Base-by-base conservation (phyloP, 2,888 invertebrate genomes). In the Frankliniella intonsa region DNA sequence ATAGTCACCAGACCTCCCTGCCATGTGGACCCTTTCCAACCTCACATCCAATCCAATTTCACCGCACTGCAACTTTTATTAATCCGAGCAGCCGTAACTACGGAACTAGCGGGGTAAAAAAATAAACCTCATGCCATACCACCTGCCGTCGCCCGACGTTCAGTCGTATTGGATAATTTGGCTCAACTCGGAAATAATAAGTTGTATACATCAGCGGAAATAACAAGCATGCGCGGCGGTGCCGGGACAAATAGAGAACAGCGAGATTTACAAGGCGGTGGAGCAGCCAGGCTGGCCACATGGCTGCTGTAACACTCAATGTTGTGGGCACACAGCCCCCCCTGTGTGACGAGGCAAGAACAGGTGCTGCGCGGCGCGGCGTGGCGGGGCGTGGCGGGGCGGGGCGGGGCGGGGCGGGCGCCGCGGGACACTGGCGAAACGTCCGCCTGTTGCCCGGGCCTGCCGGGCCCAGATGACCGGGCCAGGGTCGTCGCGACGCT, bases 381-480 rank as follows among this genome's bases (percentile, higher is more conserved):
- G 14, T 62, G 62, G n/a, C 62, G n/a, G 5, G 62, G 62, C 62
- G n/a, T 19, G 62, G n/a, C 17, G 19, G 5, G 62, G 62, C n/a
- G 62, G 0, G 11, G 17, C 19, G 14, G 1, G 55, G 19, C 62
- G 62, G 2, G 38, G 38, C 38, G 38, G 38, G 38, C 38, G 38
- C 38, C 38, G 38, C 38, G 38, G 38, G 38, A 38, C 55, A 17
- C 69, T 62, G 69, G 69, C 69, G 25, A 69, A 69, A 69, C 69
- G 69, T 22, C 69, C 69, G 69, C 69, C 69, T 8, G 5, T 2
- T 55, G 55, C 55, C 55, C n/a, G 65, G 19, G 19, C 19, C 65
- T 19, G 65, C 65, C 9, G 65, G 25, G 69, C 62, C 62, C 69
- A 69, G 69, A 69, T 22, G 69, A 69, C 69, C 62, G 62, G 62